Evolutionary conservation across 2,797 vertebrate genomes (phyloP).

Genomic region (Coendou prehensilis): DNA sequence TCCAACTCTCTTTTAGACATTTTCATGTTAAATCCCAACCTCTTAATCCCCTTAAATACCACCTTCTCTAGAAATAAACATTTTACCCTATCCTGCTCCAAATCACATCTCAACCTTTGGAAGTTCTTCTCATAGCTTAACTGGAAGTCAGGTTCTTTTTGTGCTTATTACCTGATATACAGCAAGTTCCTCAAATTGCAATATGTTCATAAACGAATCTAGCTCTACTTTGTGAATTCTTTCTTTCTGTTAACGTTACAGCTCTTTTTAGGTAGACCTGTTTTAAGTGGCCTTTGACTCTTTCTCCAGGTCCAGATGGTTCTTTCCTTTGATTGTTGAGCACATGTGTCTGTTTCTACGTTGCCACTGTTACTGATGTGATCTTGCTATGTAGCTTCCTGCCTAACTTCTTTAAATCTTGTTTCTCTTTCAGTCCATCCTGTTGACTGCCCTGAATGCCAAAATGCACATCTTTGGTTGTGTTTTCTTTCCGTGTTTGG

Average conservation of each 20-base stretch:
- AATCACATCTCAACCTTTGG: not conserved
- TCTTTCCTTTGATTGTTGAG: not conserved
- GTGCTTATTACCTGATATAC: not conserved
- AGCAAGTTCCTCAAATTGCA: not conserved
- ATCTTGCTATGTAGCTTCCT: not conserved
- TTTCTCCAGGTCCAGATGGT: too few species aligned
- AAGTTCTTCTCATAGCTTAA: not conserved
- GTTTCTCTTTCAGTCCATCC: not conserved
- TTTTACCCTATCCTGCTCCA: not conserved
- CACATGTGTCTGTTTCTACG: not conserved
- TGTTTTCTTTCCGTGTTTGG: not conserved
- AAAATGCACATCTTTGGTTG: not conserved
- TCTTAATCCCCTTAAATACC: not conserved
- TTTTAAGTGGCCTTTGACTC: not conserved
- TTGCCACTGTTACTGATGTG: not conserved
- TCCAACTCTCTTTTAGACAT: not conserved
- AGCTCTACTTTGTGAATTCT: constrained; percentile 1
- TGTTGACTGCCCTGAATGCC: not conserved
- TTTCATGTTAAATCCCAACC: not conserved
- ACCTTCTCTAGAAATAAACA: not conserved
- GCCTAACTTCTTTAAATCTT: not conserved
- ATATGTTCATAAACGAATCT: not conserved
- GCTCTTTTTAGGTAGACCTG: not conserved
- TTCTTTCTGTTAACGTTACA: not conserved
- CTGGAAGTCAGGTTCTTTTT: constrained; percentile 17